Evolutionary conservation across 2,888 invertebrate genomes (phyloP).

Genomic region (Leptinotarsa rubiginosa): DNA sequence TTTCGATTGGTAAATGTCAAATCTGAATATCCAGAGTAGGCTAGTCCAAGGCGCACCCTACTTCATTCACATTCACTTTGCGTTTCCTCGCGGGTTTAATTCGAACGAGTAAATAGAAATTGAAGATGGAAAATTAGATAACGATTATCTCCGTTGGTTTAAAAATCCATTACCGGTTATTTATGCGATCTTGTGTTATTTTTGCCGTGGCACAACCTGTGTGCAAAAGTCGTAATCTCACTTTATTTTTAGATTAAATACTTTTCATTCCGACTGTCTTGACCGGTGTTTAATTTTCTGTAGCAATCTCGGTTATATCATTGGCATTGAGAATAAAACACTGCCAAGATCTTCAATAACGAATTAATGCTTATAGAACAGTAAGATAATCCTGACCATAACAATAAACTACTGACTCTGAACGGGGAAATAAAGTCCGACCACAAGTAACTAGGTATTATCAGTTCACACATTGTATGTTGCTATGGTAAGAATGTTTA

Average conservation of each 20-base stretch:
- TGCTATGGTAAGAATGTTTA: neutral
- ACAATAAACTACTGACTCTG: neutral
- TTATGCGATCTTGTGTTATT: neutral
- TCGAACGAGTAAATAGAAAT: constrained; percentile 22
- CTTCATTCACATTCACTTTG: constrained; percentile 49
- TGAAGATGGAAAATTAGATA: constrained; percentile 17
- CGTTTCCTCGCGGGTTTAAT: constrained; percentile 28
- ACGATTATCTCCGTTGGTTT: constrained; percentile 31
- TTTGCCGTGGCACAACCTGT: neutral
- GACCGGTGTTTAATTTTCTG: neutral
- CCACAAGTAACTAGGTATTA: neutral
- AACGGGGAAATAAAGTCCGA: neutral
- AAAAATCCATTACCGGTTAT: constrained; percentile 66
- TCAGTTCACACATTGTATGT: neutral
- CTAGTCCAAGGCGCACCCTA: constrained; percentile 52
- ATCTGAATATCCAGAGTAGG: constrained; percentile 54
- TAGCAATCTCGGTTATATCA: constrained; percentile 1
- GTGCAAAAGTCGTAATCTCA: neutral
- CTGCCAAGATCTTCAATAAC: neutral
- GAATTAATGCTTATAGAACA: neutral
- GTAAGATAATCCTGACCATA: neutral
- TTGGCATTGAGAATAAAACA: constrained; percentile 7
- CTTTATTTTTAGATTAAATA: constrained; percentile 12
- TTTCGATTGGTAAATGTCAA: constrained; percentile 55
- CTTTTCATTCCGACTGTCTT: constrained; percentile 10